Evolutionary conservation across 2,113 vertebrate genomes (phyloP), one percentile per base, ranked within the genome.

Genomic region (Misgurnus anguillicaudatus): DNA sequence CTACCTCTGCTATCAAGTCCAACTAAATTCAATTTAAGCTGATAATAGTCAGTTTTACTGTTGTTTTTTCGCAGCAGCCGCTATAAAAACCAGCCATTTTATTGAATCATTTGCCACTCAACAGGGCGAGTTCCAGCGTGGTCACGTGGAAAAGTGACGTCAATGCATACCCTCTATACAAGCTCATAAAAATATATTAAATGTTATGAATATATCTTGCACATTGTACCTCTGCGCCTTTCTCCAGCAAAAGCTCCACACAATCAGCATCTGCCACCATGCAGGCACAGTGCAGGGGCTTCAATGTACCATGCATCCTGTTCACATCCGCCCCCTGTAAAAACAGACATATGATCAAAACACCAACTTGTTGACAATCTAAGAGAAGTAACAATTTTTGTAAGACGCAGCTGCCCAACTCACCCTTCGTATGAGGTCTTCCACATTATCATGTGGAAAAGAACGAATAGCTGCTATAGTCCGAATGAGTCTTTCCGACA

Each of bases 261-360:
- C 96, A 98, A 88, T 98, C 97, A 0, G 94, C 94, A 19, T 99
- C 97, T 5, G 96, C 95, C 75, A 99, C 96, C 97, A 99, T 99
- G 79, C 97, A 99, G 84, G 97, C 97, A 21, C 97, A 98, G 89
- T 99, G 97, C 85, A 99, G 88, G 0, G 97, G 97, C 87, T 98
- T 97, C 75, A 98, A 93, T 0, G 96, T 99, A 58, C 97, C 97
- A 0, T 98, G 97, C 89, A 96, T 96, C 62, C 96, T 92, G 92
- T 99, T 99, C 79, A 99, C 96, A 13, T 99, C 97, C 0, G 96
- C 97, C 9, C 97, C 97, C 97, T 98, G 45, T 39, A 47, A 0
- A 11, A 58, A 75, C 11, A 9, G 41, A 21, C 58, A 66, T 19
- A 80, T 21, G 4, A 13, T 47, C 31, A 4, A 55, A 6, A 6